phyloP scores from a whole-genome alignment of 2,888 invertebrate genomes.

The Clostera curtula region DNA sequence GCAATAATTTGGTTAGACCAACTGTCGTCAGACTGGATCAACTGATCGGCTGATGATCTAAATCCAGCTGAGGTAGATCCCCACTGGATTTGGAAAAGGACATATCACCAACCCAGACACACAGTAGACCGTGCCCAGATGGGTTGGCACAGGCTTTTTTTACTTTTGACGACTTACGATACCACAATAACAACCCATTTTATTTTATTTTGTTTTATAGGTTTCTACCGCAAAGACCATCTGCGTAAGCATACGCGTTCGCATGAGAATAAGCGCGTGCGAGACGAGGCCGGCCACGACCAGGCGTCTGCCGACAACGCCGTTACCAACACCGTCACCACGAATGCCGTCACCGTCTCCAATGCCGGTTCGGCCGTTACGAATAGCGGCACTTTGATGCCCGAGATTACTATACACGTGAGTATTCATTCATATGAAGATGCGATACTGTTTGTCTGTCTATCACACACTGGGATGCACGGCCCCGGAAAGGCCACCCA shows the following conservation, averaged over 20 bases:
- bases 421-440: no score
- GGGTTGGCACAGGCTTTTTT: no score
- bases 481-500: no score
- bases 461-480: no score
- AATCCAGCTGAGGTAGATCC: no score
- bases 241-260: conserved; percentile 86
- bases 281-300: conserved; percentile 77
- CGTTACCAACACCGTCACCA: conserved; percentile 7
- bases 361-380: conserved; percentile 8
- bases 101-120: neutral
- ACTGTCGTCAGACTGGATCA: no score
- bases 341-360: conserved; percentile 5
- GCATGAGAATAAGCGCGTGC: conserved; percentile 83
- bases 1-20: no score
- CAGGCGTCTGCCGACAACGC: conserved; percentile 56
- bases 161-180: conserved; percentile 1
- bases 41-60: no score
- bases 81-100: no score
- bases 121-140: no score
- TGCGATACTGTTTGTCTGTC: no score
- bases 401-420: conserved; percentile 70
- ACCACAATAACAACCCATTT: neutral
- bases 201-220: conserved; percentile 30
- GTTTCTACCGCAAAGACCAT: conserved; percentile 87
- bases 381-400: conserved; percentile 32